These are phyloP conservation scores for Pachymerium ferrugineum DNA, from an alignment of 2,888 invertebrate species.

Conservation along the genomic window DNA sequence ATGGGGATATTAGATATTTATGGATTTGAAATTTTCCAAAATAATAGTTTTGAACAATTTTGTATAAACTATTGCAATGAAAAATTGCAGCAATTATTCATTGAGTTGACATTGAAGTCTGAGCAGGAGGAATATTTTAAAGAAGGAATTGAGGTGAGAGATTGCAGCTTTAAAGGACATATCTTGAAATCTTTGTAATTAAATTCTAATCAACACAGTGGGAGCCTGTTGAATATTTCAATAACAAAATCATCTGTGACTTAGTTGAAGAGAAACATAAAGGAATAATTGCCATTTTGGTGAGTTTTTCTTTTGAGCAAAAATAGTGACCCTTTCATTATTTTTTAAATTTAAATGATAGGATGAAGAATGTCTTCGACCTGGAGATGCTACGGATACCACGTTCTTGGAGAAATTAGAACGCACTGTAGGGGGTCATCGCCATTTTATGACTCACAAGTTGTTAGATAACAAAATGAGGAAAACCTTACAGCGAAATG, in stretches of 20 bases:
- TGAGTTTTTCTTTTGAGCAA: slow-evolving; percentile 37
- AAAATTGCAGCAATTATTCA: slow-evolving; percentile 88
- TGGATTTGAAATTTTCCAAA: slow-evolving; percentile 88
- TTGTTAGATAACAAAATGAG: slow-evolving; percentile 68
- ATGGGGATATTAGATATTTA: slow-evolving; percentile 91
- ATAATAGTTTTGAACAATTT: slow-evolving; percentile 82
- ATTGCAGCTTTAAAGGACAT: background rate
- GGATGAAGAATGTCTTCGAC: slow-evolving; percentile 88
- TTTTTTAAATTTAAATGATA: slow-evolving; percentile 10
- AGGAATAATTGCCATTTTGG: slow-evolving; percentile 54
- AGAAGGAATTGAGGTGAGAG: slow-evolving; percentile 68
- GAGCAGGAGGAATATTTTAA: slow-evolving; percentile 87
- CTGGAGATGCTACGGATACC: slow-evolving; percentile 76
- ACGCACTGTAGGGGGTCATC: slow-evolving; percentile 64
- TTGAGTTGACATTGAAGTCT: slow-evolving; percentile 80
- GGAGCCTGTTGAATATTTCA: slow-evolving; percentile 82
- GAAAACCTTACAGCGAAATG: slow-evolving; percentile 76
- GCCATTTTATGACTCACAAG: slow-evolving; percentile 76
- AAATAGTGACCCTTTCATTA: background rate
- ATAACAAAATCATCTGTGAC: slow-evolving; percentile 89
- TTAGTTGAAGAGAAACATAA: slow-evolving; percentile 82
- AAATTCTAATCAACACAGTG: slow-evolving; percentile 51
- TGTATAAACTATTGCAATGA: slow-evolving; percentile 96
- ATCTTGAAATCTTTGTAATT: slow-evolving; percentile 7
- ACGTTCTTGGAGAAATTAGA: slow-evolving; percentile 78